Conservation (phyloP, 2,888 invertebrate species). For the Stomorhina lunata region DNA sequence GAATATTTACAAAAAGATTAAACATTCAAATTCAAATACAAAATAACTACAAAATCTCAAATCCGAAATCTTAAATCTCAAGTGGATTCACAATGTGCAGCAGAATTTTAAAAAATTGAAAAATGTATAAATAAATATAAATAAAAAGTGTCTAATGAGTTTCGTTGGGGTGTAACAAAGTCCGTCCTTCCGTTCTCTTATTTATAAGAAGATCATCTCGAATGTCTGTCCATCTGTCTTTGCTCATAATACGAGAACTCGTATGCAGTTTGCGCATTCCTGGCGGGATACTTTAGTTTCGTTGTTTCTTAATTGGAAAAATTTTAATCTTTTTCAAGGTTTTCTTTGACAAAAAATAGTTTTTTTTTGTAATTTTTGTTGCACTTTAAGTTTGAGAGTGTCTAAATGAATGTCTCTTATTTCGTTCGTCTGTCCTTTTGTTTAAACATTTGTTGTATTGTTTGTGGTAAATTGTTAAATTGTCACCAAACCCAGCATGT, state of each 20-base stretch:
- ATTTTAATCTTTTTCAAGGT: constrained; percentile 58
- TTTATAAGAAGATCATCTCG: too few species aligned
- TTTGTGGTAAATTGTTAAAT: constrained; percentile 63
- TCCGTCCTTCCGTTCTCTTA: background rate
- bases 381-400: background rate
- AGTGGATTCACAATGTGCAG: constrained; percentile 30
- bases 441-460: constrained; percentile 20
- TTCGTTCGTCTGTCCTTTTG: background rate
- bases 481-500: constrained; percentile 63
- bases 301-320: background rate
- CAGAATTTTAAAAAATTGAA: background rate
- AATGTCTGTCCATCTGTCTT: too few species aligned
- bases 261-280: constrained; percentile 2
- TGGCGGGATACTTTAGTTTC: constrained; percentile 53
- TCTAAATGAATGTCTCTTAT: background rate
- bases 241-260: too few species aligned
- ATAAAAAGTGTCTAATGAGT: constrained; percentile 30
- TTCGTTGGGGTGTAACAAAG: constrained; percentile 20
- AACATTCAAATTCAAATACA: constrained; percentile 1
- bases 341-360: constrained; percentile 33
- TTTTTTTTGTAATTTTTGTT: background rate
- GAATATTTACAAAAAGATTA: constrained; percentile 40
- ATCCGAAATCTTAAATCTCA: constrained; percentile 44
- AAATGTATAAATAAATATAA: background rate
- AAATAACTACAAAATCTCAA: too few species aligned